Evolutionary conservation across 2,113 vertebrate genomes (phyloP), one percentile per base, ranked within the genome.

Genomic region (Rattus rattus): DNA sequence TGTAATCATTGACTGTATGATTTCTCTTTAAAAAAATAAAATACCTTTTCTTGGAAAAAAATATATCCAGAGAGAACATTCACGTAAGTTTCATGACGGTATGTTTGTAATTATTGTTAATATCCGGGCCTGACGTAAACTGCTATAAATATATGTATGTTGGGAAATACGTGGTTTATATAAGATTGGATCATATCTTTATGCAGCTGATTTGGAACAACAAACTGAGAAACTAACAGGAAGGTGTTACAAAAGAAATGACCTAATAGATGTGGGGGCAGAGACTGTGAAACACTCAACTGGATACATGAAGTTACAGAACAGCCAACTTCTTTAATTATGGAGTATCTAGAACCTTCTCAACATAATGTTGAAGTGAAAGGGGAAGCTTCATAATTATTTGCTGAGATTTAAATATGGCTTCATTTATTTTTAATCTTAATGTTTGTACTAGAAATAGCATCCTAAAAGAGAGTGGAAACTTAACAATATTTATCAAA

Each of bases 1-100:
- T 97, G 49, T 97, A 92, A 97, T 97, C 94, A 96, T 81, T 97
- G 96, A 85, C 90, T 97, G 75, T 98, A 97, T 97, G 98, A 98
- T 97, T 98, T 97, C 28, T 98, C 92, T 49, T 94, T 33, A 81
- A 91, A 90, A 97, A 89, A 92, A 97, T 89, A 97, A 98, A 98
- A 63, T 49, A 93, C 90, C 12, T 69, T 52, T 88, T 39, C 49
- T 39, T 56, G 67, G 22, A 56, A 72, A 88, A 47, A 56, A 70
- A 26, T 47, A 49, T 47, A 67, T 47, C 61, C 8, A 88, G 67
- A 88, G 36, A 72, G 67, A 88, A 88, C 67, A 72, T 39, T 72
- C 22, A 72, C 36, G 4, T 72, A 52, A 70, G 47, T 88, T 88
- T 88, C 22, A 72, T 88, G 72, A 26, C 13, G 72, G 20, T 56